Evolutionary conservation across 2,888 invertebrate species (phyloP).

Genomic region (Pterostichus niger): DNA sequence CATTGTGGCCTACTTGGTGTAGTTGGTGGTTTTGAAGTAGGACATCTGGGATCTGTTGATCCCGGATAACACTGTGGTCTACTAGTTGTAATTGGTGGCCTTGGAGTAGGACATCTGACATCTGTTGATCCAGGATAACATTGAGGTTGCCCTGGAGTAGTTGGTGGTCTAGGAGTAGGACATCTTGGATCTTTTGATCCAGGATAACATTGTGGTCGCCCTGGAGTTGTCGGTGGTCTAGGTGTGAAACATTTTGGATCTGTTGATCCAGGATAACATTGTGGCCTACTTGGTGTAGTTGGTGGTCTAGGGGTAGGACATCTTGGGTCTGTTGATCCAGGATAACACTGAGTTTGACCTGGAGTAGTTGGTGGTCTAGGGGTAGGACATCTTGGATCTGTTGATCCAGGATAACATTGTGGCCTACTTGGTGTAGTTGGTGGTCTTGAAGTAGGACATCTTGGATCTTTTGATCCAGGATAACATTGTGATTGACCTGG

Average conservation of each 20-base stretch:
- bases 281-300: conserved; percentile 70
- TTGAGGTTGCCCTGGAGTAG: conserved; percentile 19
- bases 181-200: conserved; percentile 76
- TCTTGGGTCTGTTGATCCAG: conserved; percentile 73
- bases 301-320: conserved; percentile 69
- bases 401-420: conserved; percentile 72
- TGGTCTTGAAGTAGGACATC: conserved; percentile 76
- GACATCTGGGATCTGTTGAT: conserved; percentile 74
- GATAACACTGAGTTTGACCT: conserved; percentile 70
- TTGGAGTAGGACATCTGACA: conserved; percentile 43
- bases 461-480: conserved; percentile 75
- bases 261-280: conserved; percentile 72
- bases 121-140: conserved; percentile 56
- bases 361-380: conserved; percentile 69
- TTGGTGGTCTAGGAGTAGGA: conserved; percentile 74
- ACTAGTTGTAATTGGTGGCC: conserved; percentile 67
- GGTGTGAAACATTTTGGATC: conserved; percentile 71
- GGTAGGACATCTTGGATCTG: conserved; percentile 74
- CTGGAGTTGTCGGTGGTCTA: conserved; percentile 70
- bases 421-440: conserved; percentile 37
- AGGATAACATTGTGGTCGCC: conserved; percentile 71
- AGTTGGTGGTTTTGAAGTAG: conserved; percentile 69
- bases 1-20: conserved; percentile 70
- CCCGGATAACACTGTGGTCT: conserved; percentile 73
- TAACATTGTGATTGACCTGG: conserved; percentile 68